Conservation (phyloP, 2,113 vertebrate genomes). For the Aphyosemion australe region DNA sequence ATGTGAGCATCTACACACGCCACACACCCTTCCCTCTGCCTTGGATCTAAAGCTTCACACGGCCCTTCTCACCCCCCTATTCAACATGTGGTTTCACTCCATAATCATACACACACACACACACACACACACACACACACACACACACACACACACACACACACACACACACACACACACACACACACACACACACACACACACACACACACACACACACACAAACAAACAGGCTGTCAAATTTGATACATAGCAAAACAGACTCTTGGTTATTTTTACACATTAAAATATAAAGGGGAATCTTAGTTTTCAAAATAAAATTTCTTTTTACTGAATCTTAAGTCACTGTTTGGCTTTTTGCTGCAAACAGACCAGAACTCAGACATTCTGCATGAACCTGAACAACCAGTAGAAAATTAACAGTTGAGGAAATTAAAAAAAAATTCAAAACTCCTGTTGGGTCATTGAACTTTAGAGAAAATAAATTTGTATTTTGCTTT, state of each 20-base stretch:
- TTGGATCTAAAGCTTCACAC: conserved; percentile 63
- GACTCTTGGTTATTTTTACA: too few relatives aligned
- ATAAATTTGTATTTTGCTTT: background rate
- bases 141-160: background rate
- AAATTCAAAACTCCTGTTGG: background rate
- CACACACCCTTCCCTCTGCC: conserved; percentile 9
- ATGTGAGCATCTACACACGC: background rate
- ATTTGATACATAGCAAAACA: background rate
- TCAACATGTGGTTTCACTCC: conserved; percentile 69
- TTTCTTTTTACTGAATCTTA: background rate
- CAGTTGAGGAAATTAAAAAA: background rate
- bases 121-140: conserved; percentile 9
- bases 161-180: conserved; percentile 1
- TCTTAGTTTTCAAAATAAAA: too few relatives aligned
- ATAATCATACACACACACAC: conserved; percentile 14
- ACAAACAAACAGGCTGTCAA: background rate
- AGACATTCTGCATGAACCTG: too few relatives aligned
- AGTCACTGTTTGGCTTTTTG: too few relatives aligned
- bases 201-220: background rate
- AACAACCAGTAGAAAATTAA: background rate
- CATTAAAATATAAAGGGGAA: too few relatives aligned
- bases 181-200: conserved; percentile 18
- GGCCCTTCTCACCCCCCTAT: conserved; percentile 43
- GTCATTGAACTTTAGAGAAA: background rate
- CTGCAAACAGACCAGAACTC: too few relatives aligned